Base-by-base conservation (phyloP, 2,888 invertebrate species). In the Epinotia ramella region DNA sequence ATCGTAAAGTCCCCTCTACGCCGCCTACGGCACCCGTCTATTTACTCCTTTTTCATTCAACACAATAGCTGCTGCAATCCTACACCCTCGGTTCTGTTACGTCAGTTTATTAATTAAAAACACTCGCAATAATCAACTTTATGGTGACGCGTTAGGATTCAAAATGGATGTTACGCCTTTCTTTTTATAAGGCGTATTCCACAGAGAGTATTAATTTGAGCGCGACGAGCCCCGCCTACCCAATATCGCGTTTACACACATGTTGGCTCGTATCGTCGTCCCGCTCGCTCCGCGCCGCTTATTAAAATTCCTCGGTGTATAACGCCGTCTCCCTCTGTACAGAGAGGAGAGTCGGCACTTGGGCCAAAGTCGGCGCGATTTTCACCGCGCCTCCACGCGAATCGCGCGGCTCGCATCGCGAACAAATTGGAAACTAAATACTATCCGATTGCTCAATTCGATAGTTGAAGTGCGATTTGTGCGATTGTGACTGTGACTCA, bases 11-110 rank as follows among this genome's bases (percentile, higher is more conserved):
- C 93, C 94, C 93, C 93, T 91, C 92, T 91, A 91, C 91, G 87
- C 92, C 93, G 93, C 93, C 93, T 91, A 91, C 93, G 88, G 91
- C 91, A 87, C 87, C 88, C 84, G 87, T 90, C 92, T 93, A 94
- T 94, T 94, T 94, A 94, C 94, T 94, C 93, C 94, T 94, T 94
- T 94, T 94, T 94, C 93, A 94, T 92, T 94, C 93, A 94, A 91
- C 92, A 94, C 94, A 94, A 94, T 94, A 93, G 93, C 89, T 85
- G 86, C 90, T 94, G 94, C 94, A 94, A 93, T 92, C 91, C 88
- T 87, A 91, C 86, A 82, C 86, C 80, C 84, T 83, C 82, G 81
- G 82, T 80, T 86, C 80, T 86, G 81, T 88, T 89, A 92, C 89
- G 88, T 86, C 89, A 84, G 83, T 89, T 87, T 86, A 85, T 82